Evolutionary conservation across 2,888 invertebrate species (phyloP), one percentile per base, ranked within the genome.

Genomic region (Tineola bisselliella): DNA sequence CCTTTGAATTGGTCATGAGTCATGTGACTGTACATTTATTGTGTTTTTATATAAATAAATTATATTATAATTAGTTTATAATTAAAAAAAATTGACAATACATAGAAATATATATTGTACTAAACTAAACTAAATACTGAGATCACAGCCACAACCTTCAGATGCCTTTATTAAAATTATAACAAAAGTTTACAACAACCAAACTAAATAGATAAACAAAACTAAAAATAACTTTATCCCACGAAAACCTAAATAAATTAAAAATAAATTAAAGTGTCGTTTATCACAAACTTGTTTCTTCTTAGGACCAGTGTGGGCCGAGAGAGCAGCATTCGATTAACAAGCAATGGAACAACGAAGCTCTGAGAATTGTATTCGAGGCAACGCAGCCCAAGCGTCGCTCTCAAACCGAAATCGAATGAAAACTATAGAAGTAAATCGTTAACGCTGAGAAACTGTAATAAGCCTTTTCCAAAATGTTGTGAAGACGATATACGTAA

Each of bases 341-440:
- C 84, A 1, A 82, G 81, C 73, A 84, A 86, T 66, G 86, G 86
- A 1, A 74, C 83, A 0, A 84, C 84, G 57, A 86, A 86, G 63
- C 84, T 84, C 76, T 87, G 86, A 87, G 81, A 72, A 66, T 71
- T 78, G 78, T 65, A 65, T 60, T 67, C 64, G 66, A 77, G 77
- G 73, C 73, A 70, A 67, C 68, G 65, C 63, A 65, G 70, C 69
- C 67, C 67, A 62, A 76, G 77, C 67, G 76, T 44, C 44, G 44
- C 38, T 44, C 25, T 17, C 17, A 25, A 25, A 17, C 15, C n/a
- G 5, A 19, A n/a, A 18, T 38, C 59, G 12, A 17, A 60, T 63
- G 74, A 75, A 66, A 81, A 83, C 71, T 81, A 79, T 66, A 15
- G 62, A 30, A 81, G 78, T 72, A 80, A 79, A 62, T 69, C 75